Percentiles rank a stretch among this genome's conserved stretches.
These are phyloP conservation scores for Auanema sp. DNA, from an alignment of 2,888 invertebrate genomes.

Conservation along the genomic window DNA sequence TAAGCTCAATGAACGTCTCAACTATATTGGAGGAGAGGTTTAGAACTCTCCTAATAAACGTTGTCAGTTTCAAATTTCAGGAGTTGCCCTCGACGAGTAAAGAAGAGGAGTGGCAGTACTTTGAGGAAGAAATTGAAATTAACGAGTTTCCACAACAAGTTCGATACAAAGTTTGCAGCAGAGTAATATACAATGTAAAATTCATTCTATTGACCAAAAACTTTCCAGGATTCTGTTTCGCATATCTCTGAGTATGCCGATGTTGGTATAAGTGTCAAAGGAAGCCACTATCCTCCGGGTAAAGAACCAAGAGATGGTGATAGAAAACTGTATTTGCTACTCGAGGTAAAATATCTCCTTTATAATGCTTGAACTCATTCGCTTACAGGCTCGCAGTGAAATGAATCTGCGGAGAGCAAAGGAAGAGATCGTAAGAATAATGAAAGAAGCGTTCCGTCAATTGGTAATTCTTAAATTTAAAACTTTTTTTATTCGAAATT, in stretches of 20 bases:
- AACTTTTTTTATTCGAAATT: too few relatives aligned
- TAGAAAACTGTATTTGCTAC: slow-evolving; percentile 26
- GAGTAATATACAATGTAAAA: slow-evolving; percentile 34
- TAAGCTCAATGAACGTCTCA: slow-evolving; percentile 91
- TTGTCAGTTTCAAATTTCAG: slow-evolving; percentile 6
- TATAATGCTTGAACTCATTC: not conserved
- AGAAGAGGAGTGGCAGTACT: slow-evolving; percentile 74
- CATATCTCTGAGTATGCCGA: slow-evolving; percentile 98
- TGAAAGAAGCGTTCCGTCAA: slow-evolving; percentile 94
- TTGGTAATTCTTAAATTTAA: slow-evolving; percentile 66
- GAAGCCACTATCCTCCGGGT: slow-evolving; percentile 85
- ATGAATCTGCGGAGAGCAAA: slow-evolving; percentile 92
- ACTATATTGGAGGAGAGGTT: slow-evolving; percentile 75
- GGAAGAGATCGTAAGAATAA: slow-evolving; percentile 92
- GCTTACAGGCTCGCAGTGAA: slow-evolving; percentile 93
- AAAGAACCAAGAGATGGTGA: slow-evolving; percentile 70
- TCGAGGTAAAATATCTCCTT: slow-evolving; percentile 23
- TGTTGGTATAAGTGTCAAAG: slow-evolving; percentile 95
- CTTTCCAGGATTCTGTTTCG: slow-evolving; percentile 83
- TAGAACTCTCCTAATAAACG: too few relatives aligned
- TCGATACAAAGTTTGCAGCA: slow-evolving; percentile 86
- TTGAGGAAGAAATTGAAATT: slow-evolving; percentile 97
- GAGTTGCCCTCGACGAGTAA: slow-evolving; percentile 65
- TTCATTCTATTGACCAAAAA: slow-evolving; percentile 8
- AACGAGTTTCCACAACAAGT: slow-evolving; percentile 99